Base-by-base conservation (phyloP, 2,888 invertebrate species). In the Lepidocyrtinus sp. region DNA sequence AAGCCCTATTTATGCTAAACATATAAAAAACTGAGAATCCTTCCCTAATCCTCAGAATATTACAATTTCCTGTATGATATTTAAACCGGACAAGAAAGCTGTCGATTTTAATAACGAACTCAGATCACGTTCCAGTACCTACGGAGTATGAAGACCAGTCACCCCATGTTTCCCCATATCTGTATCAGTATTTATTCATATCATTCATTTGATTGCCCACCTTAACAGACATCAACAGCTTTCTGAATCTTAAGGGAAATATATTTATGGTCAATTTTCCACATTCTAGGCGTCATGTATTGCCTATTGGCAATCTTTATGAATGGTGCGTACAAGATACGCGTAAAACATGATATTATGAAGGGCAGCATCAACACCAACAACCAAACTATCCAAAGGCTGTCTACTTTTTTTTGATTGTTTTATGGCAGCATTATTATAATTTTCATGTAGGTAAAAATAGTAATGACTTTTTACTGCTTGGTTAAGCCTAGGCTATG, bases 51-150 rank as follows among this genome's bases (percentile, higher is more conserved):
- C n/a, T n/a, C n/a, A n/a, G n/a, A 36, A 36, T 7, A 36, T 7
- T 36, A 36, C 12, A 12, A 12, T 36, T 36, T 36, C 36, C 36
- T 36, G 36, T 12, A n/a, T n/a, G n/a, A n/a, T n/a, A n/a, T n/a
- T n/a, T n/a, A n/a, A n/a, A n/a, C n/a, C n/a, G n/a, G n/a, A 12
- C 36, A 36, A 65, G 72, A 77, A 77, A 72, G 59, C 36, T 71
- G 65, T 72, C 45, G 71, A 77, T 72, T 36, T 36, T 71, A 77
- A 77, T 77, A 77, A 77, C 61, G 72, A 72, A 77, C 72, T 21
- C 77, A 63, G 77, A 67, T 77, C 77, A 77, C 77, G 77, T 77
- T 67, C 67, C 71, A 71, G 67, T 72, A 77, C 77, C 76, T 64
- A 76, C 69, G 25, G 70, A 64, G 69, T 76, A 64, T 46, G 5